A percentile compares a stretch with the other conserved stretches of the same genome.
Conservation (phyloP, 2,888 invertebrate species). For the Blera fallax region DNA sequence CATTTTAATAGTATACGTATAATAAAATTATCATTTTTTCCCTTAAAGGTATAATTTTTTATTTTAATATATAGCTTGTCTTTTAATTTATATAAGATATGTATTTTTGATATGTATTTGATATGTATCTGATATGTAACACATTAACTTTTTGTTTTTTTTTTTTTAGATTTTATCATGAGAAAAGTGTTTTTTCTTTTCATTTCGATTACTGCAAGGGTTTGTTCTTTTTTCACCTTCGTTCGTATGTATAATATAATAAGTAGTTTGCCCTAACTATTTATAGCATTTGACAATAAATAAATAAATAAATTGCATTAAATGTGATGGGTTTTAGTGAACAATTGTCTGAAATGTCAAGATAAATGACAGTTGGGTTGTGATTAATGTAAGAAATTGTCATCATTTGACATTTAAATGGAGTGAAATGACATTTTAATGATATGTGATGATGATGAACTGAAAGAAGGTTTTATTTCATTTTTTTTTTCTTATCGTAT, state of each 20-base stretch:
- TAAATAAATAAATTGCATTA: background rate
- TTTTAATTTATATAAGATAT: slow-evolving; percentile 50
- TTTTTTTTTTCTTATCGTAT: slow-evolving; percentile 41
- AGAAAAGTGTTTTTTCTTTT: background rate
- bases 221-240: slow-evolving; percentile 38
- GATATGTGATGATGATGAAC: slow-evolving; percentile 11
- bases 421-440: background rate
- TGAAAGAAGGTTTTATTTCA: slow-evolving; percentile 5
- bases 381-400: background rate
- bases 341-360: background rate
- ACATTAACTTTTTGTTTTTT: slow-evolving; percentile 13
- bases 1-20: slow-evolving; percentile 4
- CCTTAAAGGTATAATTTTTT: slow-evolving; percentile 39
- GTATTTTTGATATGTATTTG: slow-evolving; percentile 65
- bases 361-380: background rate
- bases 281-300: slow-evolving; percentile 37
- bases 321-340: slow-evolving; percentile 3
- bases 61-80: slow-evolving; percentile 35
- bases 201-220: background rate
- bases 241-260: slow-evolving; percentile 33
- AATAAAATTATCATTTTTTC: slow-evolving; percentile 32
- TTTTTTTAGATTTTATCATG: slow-evolving; percentile 1
- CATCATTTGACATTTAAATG: slow-evolving; percentile 31
- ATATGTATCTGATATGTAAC: slow-evolving; percentile 67
- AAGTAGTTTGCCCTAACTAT: slow-evolving; percentile 73